phyloP scores from a whole-genome alignment of 23 tunicate genomes.

The Ciona savignyi region DNA sequence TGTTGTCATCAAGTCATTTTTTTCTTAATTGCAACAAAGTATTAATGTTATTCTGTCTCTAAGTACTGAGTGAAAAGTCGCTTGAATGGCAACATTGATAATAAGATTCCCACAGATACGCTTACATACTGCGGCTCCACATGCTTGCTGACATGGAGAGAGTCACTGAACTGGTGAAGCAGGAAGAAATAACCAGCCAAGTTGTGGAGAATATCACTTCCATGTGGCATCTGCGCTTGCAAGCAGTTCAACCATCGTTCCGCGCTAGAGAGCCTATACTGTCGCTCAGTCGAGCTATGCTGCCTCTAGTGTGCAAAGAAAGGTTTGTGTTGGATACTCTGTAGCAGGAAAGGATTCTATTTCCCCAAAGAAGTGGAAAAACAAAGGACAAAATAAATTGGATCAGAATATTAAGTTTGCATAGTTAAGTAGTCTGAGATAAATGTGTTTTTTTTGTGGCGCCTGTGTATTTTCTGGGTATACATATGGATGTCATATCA shows the following conservation, averaged over 20 bases:
- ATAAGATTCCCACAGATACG: conserved; percentile 25
- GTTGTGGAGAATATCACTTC: conserved; percentile 43
- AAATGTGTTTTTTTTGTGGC: too few species aligned
- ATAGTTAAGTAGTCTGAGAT: too few species aligned
- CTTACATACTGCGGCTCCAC: conserved; percentile 78
- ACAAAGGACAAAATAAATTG: too few species aligned
- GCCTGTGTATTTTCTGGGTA: too few species aligned
- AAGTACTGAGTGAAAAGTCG: too few species aligned
- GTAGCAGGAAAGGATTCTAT: too few species aligned
- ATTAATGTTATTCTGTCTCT: too few species aligned
- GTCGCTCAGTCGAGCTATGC: conserved; percentile 48
- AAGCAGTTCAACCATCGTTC: conserved; percentile 66
- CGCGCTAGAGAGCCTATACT: conserved; percentile 69
- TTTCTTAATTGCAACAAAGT: too few species aligned
- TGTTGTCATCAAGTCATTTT: neutral
- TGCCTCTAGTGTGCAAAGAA: conserved; percentile 24
- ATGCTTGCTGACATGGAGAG: conserved; percentile 66
- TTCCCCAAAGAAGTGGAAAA: too few species aligned
- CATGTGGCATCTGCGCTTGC: conserved; percentile 74
- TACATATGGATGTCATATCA: too few species aligned
- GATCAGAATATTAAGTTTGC: too few species aligned
- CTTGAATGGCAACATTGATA: neutral
- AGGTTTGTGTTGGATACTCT: too few species aligned
- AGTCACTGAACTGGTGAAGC: conserved; percentile 8
- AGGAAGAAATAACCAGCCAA: neutral